Conservation (phyloP, 2,888 invertebrate species). For the Leptopterna dolabrata region DNA sequence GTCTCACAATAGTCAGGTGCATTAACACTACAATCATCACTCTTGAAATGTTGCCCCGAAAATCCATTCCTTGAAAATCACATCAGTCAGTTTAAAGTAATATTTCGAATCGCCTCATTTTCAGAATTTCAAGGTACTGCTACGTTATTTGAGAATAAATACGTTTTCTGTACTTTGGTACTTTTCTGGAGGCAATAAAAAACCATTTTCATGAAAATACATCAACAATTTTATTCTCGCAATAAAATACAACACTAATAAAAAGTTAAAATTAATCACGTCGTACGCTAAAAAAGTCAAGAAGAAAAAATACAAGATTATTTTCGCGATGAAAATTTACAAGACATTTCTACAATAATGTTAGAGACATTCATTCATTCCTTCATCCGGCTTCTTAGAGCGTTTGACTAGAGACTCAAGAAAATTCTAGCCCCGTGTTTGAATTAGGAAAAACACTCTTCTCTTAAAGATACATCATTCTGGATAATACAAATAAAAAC, state of each 20-base stretch:
- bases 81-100: neutral
- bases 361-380: slow-evolving; percentile 23
- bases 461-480: slow-evolving; percentile 17
- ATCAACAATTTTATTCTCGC: slow-evolving; percentile 39
- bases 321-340: slow-evolving; percentile 20
- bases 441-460: slow-evolving; percentile 39
- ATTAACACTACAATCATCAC: neutral
- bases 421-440: slow-evolving; percentile 48
- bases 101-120: neutral
- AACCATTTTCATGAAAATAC: neutral
- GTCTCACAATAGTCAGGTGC: neutral
- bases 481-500: neutral
- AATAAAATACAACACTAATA: slow-evolving; percentile 34
- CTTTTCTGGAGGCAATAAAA: neutral
- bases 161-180: neutral
- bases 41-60: neutral
- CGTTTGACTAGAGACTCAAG: slow-evolving; percentile 49
- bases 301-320: slow-evolving; percentile 1
- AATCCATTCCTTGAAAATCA: neutral
- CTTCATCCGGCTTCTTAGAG: slow-evolving; percentile 37
- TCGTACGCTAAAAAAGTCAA: neutral
- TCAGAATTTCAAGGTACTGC: neutral
- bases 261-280: slow-evolving; percentile 31
- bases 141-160: neutral
- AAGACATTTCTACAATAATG: neutral